Base-by-base conservation (phyloP, 2,113 vertebrate genomes). In the Paracanthobrama guichenoti region DNA sequence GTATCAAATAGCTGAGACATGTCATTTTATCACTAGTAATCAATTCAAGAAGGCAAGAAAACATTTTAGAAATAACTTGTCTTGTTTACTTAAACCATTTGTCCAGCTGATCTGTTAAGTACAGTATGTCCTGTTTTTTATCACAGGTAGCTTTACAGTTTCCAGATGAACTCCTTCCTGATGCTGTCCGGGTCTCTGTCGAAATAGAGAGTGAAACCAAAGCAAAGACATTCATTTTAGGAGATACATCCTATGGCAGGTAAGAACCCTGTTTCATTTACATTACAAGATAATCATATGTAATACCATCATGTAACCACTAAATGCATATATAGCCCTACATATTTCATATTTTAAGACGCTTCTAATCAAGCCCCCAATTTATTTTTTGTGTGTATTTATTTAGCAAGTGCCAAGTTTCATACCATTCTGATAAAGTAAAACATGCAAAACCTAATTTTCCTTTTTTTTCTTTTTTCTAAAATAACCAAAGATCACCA, bases 171-270 rank as follows among this genome's bases (percentile, higher is more conserved):
- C 90, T 98, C 0, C 64, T 99, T 82, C 92, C 89, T 35, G 96
- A 97, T 74, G 95, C 96, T 0, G 90, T 91, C 67, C 86, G 90
- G 0, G 86, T 99, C 12, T 94, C 96, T 18, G 90, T 87, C 0
- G 91, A 88, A 76, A 90, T 99, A 62, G 95, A 97, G 91, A 94
- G 87, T 13, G 86, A 66, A 16, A 94, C 92, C 0, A 86, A 91
- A 3, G 94, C 93, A 6, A 95, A 94, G 84, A 88, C 94, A 7
- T 98, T 94, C 72, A 91, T 99, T 87, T 89, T 99, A 73, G 98
- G 96, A 20, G 98, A 99, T 76, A 98, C 97, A 0, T 96, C 97
- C 0, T 99, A 99, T 11, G 97, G 97, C 93, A 99, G 98, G 98
- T 97, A 87, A 90, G 84, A 22, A 10, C 8, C 6, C 31, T 62